Evolutionary conservation across 2,113 vertebrate genomes (phyloP), one percentile per base, ranked within the genome.

Genomic region (Dipodomys ordii): DNA sequence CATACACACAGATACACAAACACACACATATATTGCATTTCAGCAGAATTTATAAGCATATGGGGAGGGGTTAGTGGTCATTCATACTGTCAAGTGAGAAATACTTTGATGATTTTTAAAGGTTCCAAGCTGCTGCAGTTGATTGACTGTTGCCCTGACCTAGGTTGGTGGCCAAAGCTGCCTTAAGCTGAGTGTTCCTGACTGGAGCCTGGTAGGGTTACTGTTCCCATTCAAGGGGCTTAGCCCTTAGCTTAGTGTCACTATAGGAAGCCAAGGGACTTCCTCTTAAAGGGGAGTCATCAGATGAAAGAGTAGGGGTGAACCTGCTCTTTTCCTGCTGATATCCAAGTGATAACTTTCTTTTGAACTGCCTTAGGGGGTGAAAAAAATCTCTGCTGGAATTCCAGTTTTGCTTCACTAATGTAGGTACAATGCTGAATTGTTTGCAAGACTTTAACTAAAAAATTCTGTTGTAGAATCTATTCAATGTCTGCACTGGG

Each of bases 11-110:
- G 12, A 13, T 3, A 57, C 53, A 57, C 53, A 57, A 4, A 16
- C 53, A 57, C 53, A 13, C 53, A 57, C 53, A 57, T 13, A 57
- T 60, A 71, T 83, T 86, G 65, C 22, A 71, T 67, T 85, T 83
- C 25, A 78, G 39, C 87, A 79, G 39, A 79, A 72, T 77, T 72
- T 78, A 28, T 95, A 72, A 57, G 16, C 25, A 83, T 11, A 20
- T 44, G 57, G 27, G 18, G 67, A 64, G 27, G 18, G 67, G 62
- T 28, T 76, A 65, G 35, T 77, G 35, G 77, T 57, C 67, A 71
- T 18, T 92, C 27, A 3, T 49, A 68, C 68, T 72, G 89, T 87
- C 25, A 32, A 46, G 90, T 83, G 69, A 90, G 73, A 93, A 90
- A 7, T 78, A 9, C 79, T 79, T 57, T 74, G 73, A 53, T 53